Evolutionary conservation across 1,140 invertebrate species (phyloP), one percentile per base, ranked within the genome.

Genomic region (Portunus trituberculatus): DNA sequence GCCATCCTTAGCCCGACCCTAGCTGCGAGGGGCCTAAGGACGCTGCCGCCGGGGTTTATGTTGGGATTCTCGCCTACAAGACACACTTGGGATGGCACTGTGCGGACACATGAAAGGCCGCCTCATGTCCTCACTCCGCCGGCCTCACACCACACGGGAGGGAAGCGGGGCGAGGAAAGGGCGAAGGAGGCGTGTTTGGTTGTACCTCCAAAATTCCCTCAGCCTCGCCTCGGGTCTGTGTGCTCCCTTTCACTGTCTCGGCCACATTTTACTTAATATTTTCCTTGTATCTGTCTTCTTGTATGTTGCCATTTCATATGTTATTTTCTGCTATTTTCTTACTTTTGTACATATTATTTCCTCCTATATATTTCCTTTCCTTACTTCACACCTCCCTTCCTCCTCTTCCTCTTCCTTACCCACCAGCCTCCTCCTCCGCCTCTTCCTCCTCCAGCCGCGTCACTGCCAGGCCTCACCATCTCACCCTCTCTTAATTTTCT

Each of bases 401-500:
- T 28, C 46, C 39, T 46, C 89, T n/a, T 84, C 28, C 25, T 93
- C n/a, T 20, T 45, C 29, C 91, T 83, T 3, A 28, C 28, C 16
- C 91, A 39, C 7, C 39, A 20, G n/a, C 76, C 45, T 28, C 31
- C 32, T 46, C 46, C 52, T 48, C 16, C 31, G 48, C 16, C 86
- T 86, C n/a, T 8, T 52, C 29, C 45, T 93, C 45, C 46, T 52
- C 10, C 45, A n/a, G 20, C 48, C 48, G 6, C 39, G 32, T 52
- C 48, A 32, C 48, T 52, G 32, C 76, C 67, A 39, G 45, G 84
- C 29, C 93, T 93, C 93, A 39, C 28, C 67, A 29, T 93, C 86
- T 93, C 93, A 76, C 93, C 46, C 92, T 59, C 93, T 93, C 48
- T 93, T 93, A 93, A 93, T 89, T 93, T 89, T 93, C 93, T 83